Evolutionary conservation across 2,113 vertebrate species (phyloP).

Genomic region (Orthochromis malagaraziensis): DNA sequence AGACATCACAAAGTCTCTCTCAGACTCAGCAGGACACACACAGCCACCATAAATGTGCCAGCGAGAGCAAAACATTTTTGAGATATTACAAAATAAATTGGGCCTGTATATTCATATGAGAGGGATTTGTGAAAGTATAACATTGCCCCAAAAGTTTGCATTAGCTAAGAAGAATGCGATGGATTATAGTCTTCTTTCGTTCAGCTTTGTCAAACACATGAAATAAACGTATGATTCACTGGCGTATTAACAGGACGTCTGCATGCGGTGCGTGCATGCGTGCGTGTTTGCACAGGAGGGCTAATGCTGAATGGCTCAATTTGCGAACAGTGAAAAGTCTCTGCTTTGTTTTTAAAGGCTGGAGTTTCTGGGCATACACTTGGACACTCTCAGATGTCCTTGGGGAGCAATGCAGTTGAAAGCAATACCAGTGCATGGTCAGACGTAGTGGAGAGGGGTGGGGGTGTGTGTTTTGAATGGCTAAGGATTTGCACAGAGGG

Average conservation of each 20-base stretch:
- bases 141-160: background rate
- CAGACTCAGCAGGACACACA: background rate
- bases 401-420: constrained; percentile 57
- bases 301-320: constrained; percentile 23
- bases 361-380: constrained; percentile 56
- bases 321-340: constrained; percentile 40
- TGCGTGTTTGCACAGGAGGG: constrained; percentile 3
- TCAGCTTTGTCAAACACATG: background rate
- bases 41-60: constrained; percentile 6
- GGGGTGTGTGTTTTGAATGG: constrained; percentile 47
- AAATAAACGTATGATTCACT: background rate
- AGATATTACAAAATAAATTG: constrained; percentile 36
- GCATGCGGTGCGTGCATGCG: background rate
- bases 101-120: background rate
- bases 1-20: background rate
- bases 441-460: background rate
- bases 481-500: constrained; percentile 23
- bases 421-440: constrained; percentile 53
- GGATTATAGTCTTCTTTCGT: background rate
- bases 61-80: constrained; percentile 14
- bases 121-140: constrained; percentile 1
- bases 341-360: constrained; percentile 61
- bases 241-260: background rate
- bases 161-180: background rate
- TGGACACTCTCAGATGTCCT: constrained; percentile 46